Evolutionary conservation across 2,888 invertebrate genomes (phyloP), one percentile per base, ranked within the genome.

Genomic region (Philopedon plagiatum): DNA sequence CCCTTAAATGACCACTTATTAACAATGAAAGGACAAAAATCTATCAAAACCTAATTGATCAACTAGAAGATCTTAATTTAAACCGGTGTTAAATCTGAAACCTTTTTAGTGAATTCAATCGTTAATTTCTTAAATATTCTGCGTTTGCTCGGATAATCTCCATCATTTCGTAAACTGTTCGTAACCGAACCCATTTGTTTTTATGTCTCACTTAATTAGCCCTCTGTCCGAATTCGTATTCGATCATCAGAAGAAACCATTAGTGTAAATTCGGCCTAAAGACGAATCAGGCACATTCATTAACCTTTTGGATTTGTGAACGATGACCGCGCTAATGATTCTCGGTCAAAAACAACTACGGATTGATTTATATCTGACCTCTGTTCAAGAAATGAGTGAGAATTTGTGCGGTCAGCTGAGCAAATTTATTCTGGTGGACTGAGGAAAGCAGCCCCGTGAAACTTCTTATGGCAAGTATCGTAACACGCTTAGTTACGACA

Each of bases 281-380:
- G 51, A 51, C 51, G 58, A 49, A 51, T 37, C 29, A 1, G 46
- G 58, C 39, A 39, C 57, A 69, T 69, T 69, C 62, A 62, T 67
- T 72, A 72, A 67, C 72, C 72, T 72, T 72, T 49, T 44, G 13
- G 13, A 18, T 32, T 63, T 67, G 49, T 72, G 72, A 72, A 62
- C 56, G 67, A 72, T 67, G 62, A 44, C 58, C 32, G 66, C 56
- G 72, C 63, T 72, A 72, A 72, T 72, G 62, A 67, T n/a, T n/a
- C 37, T 60, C 61, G 72, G 66, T 72, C 72, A 67, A 72, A 72
- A 72, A 72, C 67, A 72, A 67, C 67, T 72, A 58, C 21, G 62
- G 46, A 56, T 62, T 63, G 69, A 69, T 69, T 62, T 69, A 69
- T 69, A 44, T 32, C 32, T 23, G 51, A 37, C 19, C 23, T 54